phyloP scores from a whole-genome alignment of 30 jellyfish, hydroid and myxozoan species.

The Aurelia aurita region DNA sequence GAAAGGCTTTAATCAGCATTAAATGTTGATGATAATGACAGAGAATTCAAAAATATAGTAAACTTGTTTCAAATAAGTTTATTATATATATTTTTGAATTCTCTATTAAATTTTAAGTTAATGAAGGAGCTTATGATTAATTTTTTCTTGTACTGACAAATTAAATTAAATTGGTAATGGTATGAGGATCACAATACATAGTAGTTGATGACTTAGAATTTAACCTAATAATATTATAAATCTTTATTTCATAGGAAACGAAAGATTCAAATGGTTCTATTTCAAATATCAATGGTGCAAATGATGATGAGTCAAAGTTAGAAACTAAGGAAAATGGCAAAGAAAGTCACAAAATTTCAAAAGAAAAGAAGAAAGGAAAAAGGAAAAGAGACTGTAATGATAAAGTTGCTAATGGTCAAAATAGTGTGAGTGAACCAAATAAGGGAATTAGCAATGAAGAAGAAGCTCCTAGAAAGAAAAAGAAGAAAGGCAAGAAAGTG shows the following conservation, averaged over 20 bases:
- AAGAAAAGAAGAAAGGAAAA: constrained; percentile 16
- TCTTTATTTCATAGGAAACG: too few relatives aligned
- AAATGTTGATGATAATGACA: too few relatives aligned
- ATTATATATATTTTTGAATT: too few relatives aligned
- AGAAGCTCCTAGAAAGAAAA: constrained; percentile 1
- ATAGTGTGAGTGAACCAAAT: background rate
- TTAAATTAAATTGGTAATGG: too few relatives aligned
- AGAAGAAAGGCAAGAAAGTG: background rate
- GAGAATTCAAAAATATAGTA: too few relatives aligned
- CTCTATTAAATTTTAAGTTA: too few relatives aligned
- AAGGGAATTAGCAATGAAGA: background rate
- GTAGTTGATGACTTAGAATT: too few relatives aligned
- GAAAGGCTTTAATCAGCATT: too few relatives aligned
- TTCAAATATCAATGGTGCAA: background rate
- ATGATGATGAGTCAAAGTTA: background rate
- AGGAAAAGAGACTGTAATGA: background rate
- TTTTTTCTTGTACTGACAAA: too few relatives aligned
- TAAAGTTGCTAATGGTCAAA: background rate
- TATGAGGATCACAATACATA: background rate
- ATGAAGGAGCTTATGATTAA: too few relatives aligned
- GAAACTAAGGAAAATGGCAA: background rate
- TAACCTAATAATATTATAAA: too few relatives aligned
- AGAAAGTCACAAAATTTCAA: background rate
- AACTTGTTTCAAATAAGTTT: too few relatives aligned
- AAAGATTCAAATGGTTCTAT: background rate